Evolutionary conservation across 2,797 vertebrate genomes (phyloP).

Genomic region (Premnoplex brunnescens): DNA sequence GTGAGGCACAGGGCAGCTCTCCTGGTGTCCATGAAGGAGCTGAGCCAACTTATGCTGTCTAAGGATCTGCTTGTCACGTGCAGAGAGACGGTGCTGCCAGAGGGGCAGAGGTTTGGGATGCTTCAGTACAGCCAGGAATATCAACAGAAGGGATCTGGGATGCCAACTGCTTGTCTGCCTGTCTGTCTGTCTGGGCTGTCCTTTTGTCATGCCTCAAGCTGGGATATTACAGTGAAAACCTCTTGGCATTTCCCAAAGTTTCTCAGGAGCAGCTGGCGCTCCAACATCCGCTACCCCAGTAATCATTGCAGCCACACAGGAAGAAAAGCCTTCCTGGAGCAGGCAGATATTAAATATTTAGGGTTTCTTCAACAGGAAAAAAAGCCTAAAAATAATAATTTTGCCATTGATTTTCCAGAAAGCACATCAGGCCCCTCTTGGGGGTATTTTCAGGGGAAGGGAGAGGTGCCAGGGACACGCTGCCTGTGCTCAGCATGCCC

Average conservation of each 20-base stretch:
- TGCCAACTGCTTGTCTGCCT: background rate
- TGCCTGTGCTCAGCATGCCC: background rate
- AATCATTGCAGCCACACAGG: background rate
- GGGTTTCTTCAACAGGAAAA: background rate
- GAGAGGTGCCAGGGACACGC: background rate
- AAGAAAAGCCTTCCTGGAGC: background rate
- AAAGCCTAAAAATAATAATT: background rate
- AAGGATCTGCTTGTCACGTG: background rate
- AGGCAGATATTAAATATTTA: background rate
- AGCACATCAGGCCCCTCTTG: background rate
- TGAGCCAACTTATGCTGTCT: background rate
- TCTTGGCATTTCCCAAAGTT: background rate
- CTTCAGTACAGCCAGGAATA: background rate
- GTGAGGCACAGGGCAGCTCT: background rate
- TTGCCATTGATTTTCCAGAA: background rate
- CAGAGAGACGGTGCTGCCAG: background rate
- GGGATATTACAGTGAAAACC: background rate
- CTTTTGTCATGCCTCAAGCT: background rate
- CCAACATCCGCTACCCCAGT: rapidly evolving
- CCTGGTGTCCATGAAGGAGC: background rate
- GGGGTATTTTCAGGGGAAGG: background rate
- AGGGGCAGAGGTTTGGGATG: background rate
- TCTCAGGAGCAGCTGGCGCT: rapidly evolving
- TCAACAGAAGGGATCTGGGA: background rate
- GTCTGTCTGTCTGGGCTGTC: background rate